A percentile compares a stretch with the other conserved stretches of the same genome.
Conservation (phyloP, 2,888 invertebrate species). For the Hylaea fasciaria region DNA sequence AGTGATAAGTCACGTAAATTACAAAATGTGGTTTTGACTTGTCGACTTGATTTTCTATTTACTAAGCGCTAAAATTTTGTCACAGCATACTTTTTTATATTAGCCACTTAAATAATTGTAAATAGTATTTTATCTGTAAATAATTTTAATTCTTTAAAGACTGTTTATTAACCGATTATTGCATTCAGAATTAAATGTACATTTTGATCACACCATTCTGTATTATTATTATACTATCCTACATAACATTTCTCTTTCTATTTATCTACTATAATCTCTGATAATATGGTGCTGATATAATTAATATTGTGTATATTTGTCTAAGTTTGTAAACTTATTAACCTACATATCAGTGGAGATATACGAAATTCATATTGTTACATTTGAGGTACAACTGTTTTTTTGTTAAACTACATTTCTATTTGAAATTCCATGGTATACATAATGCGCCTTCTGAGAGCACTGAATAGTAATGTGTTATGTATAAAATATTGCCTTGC, state of each 20-base stretch:
- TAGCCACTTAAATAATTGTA: conserved; percentile 24
- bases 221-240: conserved; percentile 3
- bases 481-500: conserved; percentile 89
- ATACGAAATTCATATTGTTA: conserved; percentile 3
- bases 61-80: neutral
- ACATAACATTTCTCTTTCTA: neutral
- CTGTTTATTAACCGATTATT: conserved; percentile 29
- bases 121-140: conserved; percentile 31
- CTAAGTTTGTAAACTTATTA: conserved; percentile 6
- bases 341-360: conserved; percentile 24
- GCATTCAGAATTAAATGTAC: conserved; percentile 47
- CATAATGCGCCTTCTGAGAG: conserved; percentile 95
- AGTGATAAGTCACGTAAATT: too few species aligned
- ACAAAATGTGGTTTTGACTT: too few species aligned
- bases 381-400: neutral
- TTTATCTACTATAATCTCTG: neutral
- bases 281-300: neutral
- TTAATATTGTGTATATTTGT: neutral
- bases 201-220: conserved; percentile 24
- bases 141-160: conserved; percentile 34
- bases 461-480: conserved; percentile 96
- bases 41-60: neutral
- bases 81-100: conserved; percentile 5
- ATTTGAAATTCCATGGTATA: conserved; percentile 96
- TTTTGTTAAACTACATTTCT: conserved; percentile 38